Evolutionary conservation across 2,113 vertebrate species (phyloP).

Genomic region (Thymallus thymallus): DNA sequence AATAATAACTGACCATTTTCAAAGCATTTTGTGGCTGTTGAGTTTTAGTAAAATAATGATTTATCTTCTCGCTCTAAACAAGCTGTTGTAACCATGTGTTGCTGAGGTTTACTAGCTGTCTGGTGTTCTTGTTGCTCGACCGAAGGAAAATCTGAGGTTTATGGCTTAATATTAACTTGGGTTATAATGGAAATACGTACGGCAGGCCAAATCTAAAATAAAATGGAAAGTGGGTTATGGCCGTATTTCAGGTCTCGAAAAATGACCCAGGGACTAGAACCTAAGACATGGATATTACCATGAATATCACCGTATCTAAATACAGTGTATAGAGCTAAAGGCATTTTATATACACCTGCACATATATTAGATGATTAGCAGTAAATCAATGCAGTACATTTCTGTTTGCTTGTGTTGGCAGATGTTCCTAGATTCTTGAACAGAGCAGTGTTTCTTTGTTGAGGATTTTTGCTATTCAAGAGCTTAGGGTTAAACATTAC

Average conservation of each 20-base stretch:
- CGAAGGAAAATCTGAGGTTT: slow-evolving; percentile 34
- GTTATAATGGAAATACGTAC: slow-evolving; percentile 55
- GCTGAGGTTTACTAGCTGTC: slow-evolving; percentile 11
- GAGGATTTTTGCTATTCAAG: slow-evolving; percentile 41
- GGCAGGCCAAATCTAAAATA: slow-evolving; percentile 45
- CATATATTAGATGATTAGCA: slow-evolving; percentile 68
- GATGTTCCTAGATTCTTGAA: slow-evolving; percentile 59
- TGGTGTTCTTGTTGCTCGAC: slow-evolving; percentile 24
- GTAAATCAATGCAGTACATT: slow-evolving; percentile 67
- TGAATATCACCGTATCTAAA: slow-evolving; percentile 58
- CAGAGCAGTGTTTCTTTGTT: slow-evolving; percentile 67
- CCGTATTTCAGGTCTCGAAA: slow-evolving; percentile 51
- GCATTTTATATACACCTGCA: slow-evolving; percentile 67
- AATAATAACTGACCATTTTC: neutral
- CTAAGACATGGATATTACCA: slow-evolving; percentile 37
- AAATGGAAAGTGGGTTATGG: slow-evolving; percentile 64
- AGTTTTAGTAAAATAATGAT: no score
- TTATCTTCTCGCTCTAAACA: no score
- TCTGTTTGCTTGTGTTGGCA: slow-evolving; percentile 73
- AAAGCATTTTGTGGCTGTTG: neutral
- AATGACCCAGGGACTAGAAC: slow-evolving; percentile 54
- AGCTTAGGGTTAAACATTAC: slow-evolving; percentile 46
- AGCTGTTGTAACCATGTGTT: no score
- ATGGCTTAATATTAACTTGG: slow-evolving; percentile 35
- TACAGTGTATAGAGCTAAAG: slow-evolving; percentile 52